Conservation (phyloP, 2,888 invertebrate genomes). For the Cinara cedri region DNA sequence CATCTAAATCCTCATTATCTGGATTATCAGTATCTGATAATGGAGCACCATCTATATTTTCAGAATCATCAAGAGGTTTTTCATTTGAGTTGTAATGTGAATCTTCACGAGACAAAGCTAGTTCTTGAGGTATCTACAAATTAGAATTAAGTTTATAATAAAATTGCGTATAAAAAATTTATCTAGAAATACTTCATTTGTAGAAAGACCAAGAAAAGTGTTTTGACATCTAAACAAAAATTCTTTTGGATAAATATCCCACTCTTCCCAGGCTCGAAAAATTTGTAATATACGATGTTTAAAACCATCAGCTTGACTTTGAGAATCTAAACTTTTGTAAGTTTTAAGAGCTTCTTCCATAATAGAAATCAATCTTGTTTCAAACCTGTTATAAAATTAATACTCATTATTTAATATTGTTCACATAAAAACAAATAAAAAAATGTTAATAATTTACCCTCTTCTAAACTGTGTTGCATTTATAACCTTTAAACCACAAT, state of each 20-base stretch:
- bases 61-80: conserved; percentile 50
- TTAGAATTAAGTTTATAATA: not conserved
- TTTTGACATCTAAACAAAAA: conserved; percentile 86
- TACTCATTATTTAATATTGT: not conserved
- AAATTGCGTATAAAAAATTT: not conserved
- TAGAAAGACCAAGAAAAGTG: conserved; percentile 80
- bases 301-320: conserved; percentile 95
- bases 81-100: conserved; percentile 3
- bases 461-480: conserved; percentile 93
- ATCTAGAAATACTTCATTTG: conserved; percentile 41
- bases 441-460: conserved; percentile 69
- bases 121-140: conserved; percentile 37
- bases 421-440: conserved; percentile 13
- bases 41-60: conserved; percentile 70
- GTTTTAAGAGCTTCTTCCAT: conserved; percentile 77
- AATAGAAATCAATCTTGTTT: conserved; percentile 78
- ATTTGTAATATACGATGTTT: conserved; percentile 87
- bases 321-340: conserved; percentile 77
- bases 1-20: conserved; percentile 68
- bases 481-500: conserved; percentile 93
- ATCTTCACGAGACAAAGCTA: conserved; percentile 6
- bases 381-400: conserved; percentile 70
- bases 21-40: conserved; percentile 66
- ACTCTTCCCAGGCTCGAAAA: conserved; percentile 97
- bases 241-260: conserved; percentile 93